A percentile compares a stretch with the other conserved stretches of the same genome.
These are phyloP conservation scores for Punctoribates punctum DNA, from an alignment of 2,888 invertebrate species.

Conservation along the genomic window DNA sequence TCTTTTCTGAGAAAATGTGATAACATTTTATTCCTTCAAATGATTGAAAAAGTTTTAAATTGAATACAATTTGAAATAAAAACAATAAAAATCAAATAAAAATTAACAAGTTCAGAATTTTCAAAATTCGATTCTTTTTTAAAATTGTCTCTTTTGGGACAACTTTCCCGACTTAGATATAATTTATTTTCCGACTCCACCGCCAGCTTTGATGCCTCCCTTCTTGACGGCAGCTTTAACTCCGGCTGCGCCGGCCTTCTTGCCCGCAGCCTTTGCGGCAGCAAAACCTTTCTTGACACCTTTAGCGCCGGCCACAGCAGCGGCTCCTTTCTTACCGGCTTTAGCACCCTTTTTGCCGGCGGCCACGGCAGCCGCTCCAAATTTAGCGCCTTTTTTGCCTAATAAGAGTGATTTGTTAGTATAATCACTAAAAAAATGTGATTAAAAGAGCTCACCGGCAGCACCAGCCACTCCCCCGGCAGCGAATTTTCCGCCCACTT, in stretches of 20 bases:
- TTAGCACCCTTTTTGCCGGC: slow-evolving; percentile 26
- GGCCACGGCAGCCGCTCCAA: slow-evolving; percentile 7
- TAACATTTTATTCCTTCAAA: slow-evolving; percentile 77
- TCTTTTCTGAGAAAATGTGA: slow-evolving; percentile 68
- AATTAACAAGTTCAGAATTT: not conserved
- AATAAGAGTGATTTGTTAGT: not conserved
- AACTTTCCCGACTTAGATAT: not conserved
- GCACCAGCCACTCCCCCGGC: slow-evolving; percentile 37
- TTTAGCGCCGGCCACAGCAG: not conserved
- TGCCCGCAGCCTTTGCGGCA: slow-evolving; percentile 12
- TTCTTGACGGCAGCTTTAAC: slow-evolving; percentile 11
- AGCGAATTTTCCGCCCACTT: slow-evolving; percentile 36
- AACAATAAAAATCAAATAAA: not conserved
- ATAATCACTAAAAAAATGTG: not conserved
- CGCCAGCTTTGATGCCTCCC: not conserved
- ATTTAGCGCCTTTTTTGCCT: slow-evolving; percentile 29
- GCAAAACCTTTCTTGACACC: slow-evolving; percentile 29
- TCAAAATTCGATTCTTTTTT: not conserved
- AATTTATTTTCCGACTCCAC: slow-evolving; percentile 2
- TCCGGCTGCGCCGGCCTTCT: slow-evolving; percentile 21
- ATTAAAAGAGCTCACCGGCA: not conserved
- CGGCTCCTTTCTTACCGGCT: slow-evolving; percentile 30
- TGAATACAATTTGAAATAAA: not conserved
- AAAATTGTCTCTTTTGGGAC: not conserved
- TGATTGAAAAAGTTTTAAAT: slow-evolving; percentile 66